Conservation (phyloP, 1,140 invertebrate genomes). For the Drosophila biarmipes region DNA sequence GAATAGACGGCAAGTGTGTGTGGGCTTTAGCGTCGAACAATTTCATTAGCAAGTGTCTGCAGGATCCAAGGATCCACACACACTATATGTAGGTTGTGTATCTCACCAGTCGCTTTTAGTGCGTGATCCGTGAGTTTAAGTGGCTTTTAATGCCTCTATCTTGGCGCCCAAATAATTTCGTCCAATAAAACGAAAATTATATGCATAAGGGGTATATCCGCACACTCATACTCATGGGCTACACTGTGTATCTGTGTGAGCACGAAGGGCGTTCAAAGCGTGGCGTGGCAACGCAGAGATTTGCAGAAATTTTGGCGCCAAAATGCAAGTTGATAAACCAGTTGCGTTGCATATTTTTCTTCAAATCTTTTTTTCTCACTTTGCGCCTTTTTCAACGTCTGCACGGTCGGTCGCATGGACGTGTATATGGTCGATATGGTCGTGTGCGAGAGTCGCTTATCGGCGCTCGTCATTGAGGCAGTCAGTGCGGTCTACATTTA, state of each 20-base stretch:
- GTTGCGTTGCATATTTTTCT: conserved; percentile 79
- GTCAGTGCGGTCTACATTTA: conserved; percentile 73
- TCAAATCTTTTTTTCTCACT: conserved; percentile 53
- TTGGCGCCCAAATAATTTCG: conserved; percentile 81
- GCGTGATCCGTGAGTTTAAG: conserved; percentile 62
- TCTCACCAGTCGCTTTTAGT: conserved; percentile 12
- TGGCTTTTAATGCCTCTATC: conserved; percentile 81
- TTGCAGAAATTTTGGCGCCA: conserved; percentile 83
- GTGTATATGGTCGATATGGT: conserved; percentile 2
- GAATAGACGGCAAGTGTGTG: conserved; percentile 38
- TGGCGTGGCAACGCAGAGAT: conserved; percentile 68
- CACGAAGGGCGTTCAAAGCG: conserved; percentile 73
- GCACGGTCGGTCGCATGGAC: conserved; percentile 19
- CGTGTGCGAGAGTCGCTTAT: conserved; percentile 54
- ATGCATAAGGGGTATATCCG: conserved; percentile 64
- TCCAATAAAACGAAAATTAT: conserved; percentile 80
- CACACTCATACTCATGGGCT: conserved; percentile 2
- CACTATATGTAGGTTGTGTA: too few relatives aligned
- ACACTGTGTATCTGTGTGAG: conserved; percentile 8
- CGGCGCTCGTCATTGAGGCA: conserved; percentile 67
- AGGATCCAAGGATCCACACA: conserved; percentile 14
- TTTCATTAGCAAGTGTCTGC: conserved; percentile 62
- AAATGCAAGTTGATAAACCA: conserved; percentile 83
- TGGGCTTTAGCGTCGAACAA: conserved; percentile 56
- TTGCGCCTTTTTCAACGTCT: conserved; percentile 66